Evolutionary conservation across 2,797 vertebrate genomes (phyloP), one percentile per base, ranked within the genome.

Genomic region (Danio choprae): DNA sequence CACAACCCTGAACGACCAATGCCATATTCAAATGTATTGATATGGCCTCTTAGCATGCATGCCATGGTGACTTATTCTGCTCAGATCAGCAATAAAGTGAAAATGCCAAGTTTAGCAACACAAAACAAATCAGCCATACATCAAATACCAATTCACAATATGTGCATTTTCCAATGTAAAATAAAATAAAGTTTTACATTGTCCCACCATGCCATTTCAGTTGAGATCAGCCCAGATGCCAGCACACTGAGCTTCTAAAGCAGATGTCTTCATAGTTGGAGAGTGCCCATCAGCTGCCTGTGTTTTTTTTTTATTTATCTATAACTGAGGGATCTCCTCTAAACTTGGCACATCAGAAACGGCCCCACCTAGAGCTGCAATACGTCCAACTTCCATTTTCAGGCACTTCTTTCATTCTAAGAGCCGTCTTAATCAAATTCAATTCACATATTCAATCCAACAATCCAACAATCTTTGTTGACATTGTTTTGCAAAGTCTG

Each of bases 401-500:
- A 62, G 69, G 67, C 18, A 0, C 8, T 43, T 67, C 59, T 41
- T 67, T 53, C 9, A 60, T 67, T 77, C 77, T 20, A 60, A 20
- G 3, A 16, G 40, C 15, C 7, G 6, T 41, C 50, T 71, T 59
- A n/a, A 36, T 60, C 10, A 16, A 48, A 50, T 56, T 63, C 73
- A 82, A 40, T 41, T 71, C 67, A 80, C 79, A 48, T n/a, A 77
- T 60, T 76, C 67, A 62, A 55, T 67, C 12, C 67, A 64, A 56
- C 50, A 7, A 40, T 48, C 78, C 64, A 38, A 53, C 38, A 55
- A 68, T 67, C 29, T 16, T 81, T 53, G 9, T 46, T 71, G 75
- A 67, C 74, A 81, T 53, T 44, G 56, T 29, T 84, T 60, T 46
- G 75, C 40, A 77, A 80, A 80, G 41, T 59, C 53, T 0, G 62